Evolutionary conservation across 2,888 invertebrate genomes (phyloP), one percentile per base, ranked within the genome.

Genomic region (Caenorhabditis sinica): DNA sequence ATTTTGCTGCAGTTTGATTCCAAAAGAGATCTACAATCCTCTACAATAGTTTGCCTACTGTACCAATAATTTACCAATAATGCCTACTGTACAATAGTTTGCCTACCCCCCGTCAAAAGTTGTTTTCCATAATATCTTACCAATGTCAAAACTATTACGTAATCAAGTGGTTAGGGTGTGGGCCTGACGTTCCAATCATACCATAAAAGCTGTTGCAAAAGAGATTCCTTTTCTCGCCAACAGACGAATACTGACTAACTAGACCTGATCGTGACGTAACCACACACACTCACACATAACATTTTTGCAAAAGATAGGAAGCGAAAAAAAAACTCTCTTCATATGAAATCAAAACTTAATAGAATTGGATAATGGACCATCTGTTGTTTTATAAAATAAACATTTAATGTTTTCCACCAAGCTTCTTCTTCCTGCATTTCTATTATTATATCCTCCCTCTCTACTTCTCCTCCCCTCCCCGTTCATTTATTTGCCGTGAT

Each of bases 401-500:
- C 6, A 13, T 13, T 40, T 40, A 11, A 40, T 13, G n/a, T 33
- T 15, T 8, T 2, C 33, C 1, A 17, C 56, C 13, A 8, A 33
- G 53, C 20, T n/a, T 45, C n/a, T n/a, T 25, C 45, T n/a, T 65
- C 6, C 45, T 49, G 15, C 11, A 30, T n/a, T 28, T 28, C 20
- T n/a, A 36, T 49, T 53, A 33, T 53, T 23, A 56, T 30, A 28
- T 36, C 23, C n/a, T n/a, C n/a, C n/a, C n/a, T 53, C 23, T 36
- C 33, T 33, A 17, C 30, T 68, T 53, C 66, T 25, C 15, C 49
- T n/a, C 49, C 6, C 53, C 53, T 53, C 56, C 15, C 28, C 56
- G 69, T 56, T 69, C 69, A 56, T 56, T 65, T 69, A 56, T 69
- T 53, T 69, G 69, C 40, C 56, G 56, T 69, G 56, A 40, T 56